A percentile compares a stretch with the other conserved stretches of the same genome.
phyloP scores from a whole-genome alignment of 2,797 vertebrate species.

The Gadopsis bispinosus region DNA sequence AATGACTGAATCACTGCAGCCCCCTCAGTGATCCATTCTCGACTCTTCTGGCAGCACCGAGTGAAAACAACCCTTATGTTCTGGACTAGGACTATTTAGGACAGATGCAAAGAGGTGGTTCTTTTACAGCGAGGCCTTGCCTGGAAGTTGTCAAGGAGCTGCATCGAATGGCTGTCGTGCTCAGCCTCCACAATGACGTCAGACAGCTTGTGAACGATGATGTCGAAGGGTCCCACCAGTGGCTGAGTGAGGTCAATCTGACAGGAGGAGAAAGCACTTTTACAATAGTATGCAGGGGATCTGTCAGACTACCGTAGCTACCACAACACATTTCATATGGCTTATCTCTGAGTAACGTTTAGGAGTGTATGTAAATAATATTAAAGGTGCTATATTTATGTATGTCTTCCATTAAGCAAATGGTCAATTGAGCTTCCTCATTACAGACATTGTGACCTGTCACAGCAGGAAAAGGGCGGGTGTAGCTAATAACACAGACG shows the following conservation, averaged over 20 bases:
- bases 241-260: conserved; percentile 83
- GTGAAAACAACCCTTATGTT: background rate
- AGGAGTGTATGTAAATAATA: background rate
- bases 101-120: background rate
- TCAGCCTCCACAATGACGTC: conserved; percentile 85
- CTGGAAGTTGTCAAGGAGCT: conserved; percentile 82
- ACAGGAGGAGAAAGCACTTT: background rate
- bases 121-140: conserved; percentile 42
- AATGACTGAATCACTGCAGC: background rate
- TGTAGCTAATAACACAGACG: background rate
- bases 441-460: background rate
- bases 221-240: conserved; percentile 82
- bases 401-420: background rate
- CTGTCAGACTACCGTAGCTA: background rate
- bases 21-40: background rate
- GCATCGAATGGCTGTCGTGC: conserved; percentile 78
- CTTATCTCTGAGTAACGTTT: background rate
- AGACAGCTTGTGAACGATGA: conserved; percentile 87
- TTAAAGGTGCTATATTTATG: background rate
- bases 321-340: background rate
- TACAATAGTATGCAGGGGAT: background rate
- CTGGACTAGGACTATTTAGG: background rate
- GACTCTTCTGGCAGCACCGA: background rate
- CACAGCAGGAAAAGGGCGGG: background rate
- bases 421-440: background rate